Conservation (phyloP, 2,797 vertebrate species). For the Tiaroga cobitis region DNA sequence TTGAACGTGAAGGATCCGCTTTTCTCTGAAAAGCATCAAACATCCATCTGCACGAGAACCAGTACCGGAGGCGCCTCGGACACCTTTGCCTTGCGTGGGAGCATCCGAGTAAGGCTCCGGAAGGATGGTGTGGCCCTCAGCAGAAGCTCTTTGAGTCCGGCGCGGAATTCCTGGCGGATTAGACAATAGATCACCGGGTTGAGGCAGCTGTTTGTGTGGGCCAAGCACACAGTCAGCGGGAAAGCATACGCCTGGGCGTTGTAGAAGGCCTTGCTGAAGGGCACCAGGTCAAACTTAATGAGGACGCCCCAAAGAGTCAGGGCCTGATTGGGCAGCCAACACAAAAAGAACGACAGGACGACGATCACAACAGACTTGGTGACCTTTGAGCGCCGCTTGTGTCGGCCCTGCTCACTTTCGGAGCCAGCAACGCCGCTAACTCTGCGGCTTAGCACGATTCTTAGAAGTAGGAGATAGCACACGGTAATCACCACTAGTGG, state of each 20-base stretch:
- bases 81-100: slow-evolving; percentile 76
- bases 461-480: slow-evolving; percentile 79
- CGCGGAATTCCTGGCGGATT: slow-evolving; percentile 78
- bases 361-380: slow-evolving; percentile 82
- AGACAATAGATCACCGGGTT: slow-evolving; percentile 84
- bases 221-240: slow-evolving; percentile 81
- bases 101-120: slow-evolving; percentile 71
- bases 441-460: slow-evolving; percentile 75
- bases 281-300: slow-evolving; percentile 83
- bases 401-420: slow-evolving; percentile 68
- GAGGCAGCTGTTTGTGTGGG: slow-evolving; percentile 85
- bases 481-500: slow-evolving; percentile 75
- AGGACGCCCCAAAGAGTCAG: slow-evolving; percentile 83
- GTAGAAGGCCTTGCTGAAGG: slow-evolving; percentile 83
- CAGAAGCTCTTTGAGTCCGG: slow-evolving; percentile 79
- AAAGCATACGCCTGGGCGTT: slow-evolving; percentile 81
- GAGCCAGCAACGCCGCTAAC: slow-evolving; percentile 65
- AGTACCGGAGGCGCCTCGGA: slow-evolving; percentile 76
- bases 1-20: neutral
- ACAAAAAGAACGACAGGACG: slow-evolving; percentile 83
- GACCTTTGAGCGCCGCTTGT: slow-evolving; percentile 78
- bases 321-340: slow-evolving; percentile 85
- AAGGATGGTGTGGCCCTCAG: slow-evolving; percentile 74
- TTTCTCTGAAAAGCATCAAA: slow-evolving; percentile 55
- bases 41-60: slow-evolving; percentile 80